A percentile compares a stretch with the other conserved stretches of the same genome.
phyloP scores from a whole-genome alignment of 2,888 invertebrate species.

The Ctena decussata region DNA sequence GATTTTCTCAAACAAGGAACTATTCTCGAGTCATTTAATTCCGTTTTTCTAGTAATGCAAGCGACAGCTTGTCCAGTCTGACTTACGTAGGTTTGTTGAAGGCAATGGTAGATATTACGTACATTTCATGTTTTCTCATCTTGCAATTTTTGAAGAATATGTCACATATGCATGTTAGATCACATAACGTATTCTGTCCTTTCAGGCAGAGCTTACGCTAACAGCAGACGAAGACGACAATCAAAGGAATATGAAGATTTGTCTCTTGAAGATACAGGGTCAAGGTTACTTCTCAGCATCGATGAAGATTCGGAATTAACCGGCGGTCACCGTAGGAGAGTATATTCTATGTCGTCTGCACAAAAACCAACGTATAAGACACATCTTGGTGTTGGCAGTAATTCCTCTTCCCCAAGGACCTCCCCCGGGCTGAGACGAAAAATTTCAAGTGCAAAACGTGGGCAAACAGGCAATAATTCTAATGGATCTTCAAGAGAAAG shows the following conservation, averaged over 20 bases:
- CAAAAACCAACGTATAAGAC: conserved; percentile 17
- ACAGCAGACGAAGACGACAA: conserved; percentile 59
- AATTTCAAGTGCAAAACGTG: background rate
- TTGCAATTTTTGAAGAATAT: too few species aligned
- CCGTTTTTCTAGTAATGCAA: too few species aligned
- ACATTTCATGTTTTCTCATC: too few species aligned
- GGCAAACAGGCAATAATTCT: conserved; percentile 45
- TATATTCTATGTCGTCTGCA: conserved; percentile 56
- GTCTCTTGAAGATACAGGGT: conserved; percentile 57
- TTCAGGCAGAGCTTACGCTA: conserved; percentile 59
- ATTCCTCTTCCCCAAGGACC: conserved; percentile 33
- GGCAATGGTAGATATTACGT: too few species aligned
- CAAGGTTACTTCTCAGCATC: conserved; percentile 48
- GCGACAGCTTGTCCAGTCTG: too few species aligned
- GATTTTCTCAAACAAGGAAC: too few species aligned
- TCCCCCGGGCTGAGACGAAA: conserved; percentile 45
- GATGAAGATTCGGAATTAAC: conserved; percentile 7
- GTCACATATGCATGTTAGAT: too few species aligned
- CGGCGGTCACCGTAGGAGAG: conserved; percentile 29
- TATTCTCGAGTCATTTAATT: too few species aligned
- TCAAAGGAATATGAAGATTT: conserved; percentile 75
- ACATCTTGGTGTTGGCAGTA: background rate
- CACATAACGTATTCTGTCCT: background rate
- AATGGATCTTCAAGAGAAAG: conserved; percentile 44
- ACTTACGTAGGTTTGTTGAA: too few species aligned